Base-by-base conservation (phyloP, 2,797 vertebrate genomes). In the Hyperoplus lanceolatus region DNA sequence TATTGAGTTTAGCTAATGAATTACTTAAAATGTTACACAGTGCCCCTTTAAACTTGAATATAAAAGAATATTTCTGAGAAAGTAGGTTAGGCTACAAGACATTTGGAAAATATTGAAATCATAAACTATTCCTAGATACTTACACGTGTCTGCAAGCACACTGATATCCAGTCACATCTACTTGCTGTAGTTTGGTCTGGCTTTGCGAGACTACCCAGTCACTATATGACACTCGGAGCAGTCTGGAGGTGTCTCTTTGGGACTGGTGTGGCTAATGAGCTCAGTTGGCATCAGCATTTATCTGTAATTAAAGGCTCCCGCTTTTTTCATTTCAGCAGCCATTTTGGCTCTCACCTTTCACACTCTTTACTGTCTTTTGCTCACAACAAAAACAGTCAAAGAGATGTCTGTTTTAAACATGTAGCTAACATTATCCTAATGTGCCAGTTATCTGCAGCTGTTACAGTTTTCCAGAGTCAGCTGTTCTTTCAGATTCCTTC, bases 301-400 rank as follows among this genome's bases (percentile, higher is more conserved):
- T 84, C 81, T 88, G 90, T 91, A 85, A 90, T 90, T 91, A 92
- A 88, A 89, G 48, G 77, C 72, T 81, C 61, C 58, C 41, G 46
- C 74, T 51, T 70, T 29, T 81, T 59, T 87, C 68, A 84, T 90
- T 83, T 83, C 79, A 75, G 82, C 64, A 65, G 69, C 50, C 60
- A 12, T 57, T 81, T 70, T 64, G 53, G 21, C 51, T 80, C 18
- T 45, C 4, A 54, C 55, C 36, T 13, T n/a, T 60, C 21, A 2
- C 1, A 5, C 9, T 15, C 41, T 29, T 29, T 46, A 8, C 41
- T 4, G 2, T 46, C 8, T n/a, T 14, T 18, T 15, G 45, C 10
- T 14, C n/a, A 4, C n/a, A 42, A 56, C 51, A 15, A 67, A 21
- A 8, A 14, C 12, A n/a, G 61, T 42, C 5, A 1, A 12, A 36